These are phyloP conservation scores for Steinernema carpocapsae DNA, from an alignment of 2,888 invertebrate genomes.

Conservation along the genomic window DNA sequence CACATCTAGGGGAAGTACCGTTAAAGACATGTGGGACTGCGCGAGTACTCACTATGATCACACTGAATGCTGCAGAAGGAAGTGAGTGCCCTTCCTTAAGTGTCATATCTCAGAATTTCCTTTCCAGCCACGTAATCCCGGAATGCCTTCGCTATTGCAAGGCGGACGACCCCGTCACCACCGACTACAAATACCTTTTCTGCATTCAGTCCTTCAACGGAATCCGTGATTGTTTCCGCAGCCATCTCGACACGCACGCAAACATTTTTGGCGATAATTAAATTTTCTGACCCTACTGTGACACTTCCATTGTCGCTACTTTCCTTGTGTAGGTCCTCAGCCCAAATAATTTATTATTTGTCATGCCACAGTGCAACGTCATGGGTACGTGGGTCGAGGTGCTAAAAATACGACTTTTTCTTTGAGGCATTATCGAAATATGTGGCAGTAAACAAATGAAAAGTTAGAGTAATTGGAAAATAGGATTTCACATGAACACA, in stretches of 20 bases:
- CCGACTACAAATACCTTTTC: conserved; percentile 63
- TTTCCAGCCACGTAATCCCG: conserved; percentile 52
- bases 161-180: conserved; percentile 52
- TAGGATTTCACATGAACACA: too few relatives aligned
- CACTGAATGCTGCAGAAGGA: conserved; percentile 62
- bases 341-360: neutral
- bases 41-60: conserved; percentile 63
- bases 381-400: neutral
- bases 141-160: conserved; percentile 62
- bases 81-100: conserved; percentile 42
- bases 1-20: conserved; percentile 58
- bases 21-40: conserved; percentile 64
- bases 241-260: conserved; percentile 59
- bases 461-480: too few relatives aligned
- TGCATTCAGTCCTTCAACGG: conserved; percentile 60
- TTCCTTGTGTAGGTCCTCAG: too few relatives aligned
- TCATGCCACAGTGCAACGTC: neutral
- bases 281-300: conserved; percentile 12
- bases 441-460: too few relatives aligned
- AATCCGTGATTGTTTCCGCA: conserved; percentile 62
- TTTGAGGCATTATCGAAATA: too few relatives aligned
- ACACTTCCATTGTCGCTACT: too few relatives aligned
- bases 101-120: neutral
- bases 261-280: conserved; percentile 64
- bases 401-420: too few relatives aligned